Base-by-base conservation (phyloP, 2,113 vertebrate genomes). In the Crotalus horridus region DNA sequence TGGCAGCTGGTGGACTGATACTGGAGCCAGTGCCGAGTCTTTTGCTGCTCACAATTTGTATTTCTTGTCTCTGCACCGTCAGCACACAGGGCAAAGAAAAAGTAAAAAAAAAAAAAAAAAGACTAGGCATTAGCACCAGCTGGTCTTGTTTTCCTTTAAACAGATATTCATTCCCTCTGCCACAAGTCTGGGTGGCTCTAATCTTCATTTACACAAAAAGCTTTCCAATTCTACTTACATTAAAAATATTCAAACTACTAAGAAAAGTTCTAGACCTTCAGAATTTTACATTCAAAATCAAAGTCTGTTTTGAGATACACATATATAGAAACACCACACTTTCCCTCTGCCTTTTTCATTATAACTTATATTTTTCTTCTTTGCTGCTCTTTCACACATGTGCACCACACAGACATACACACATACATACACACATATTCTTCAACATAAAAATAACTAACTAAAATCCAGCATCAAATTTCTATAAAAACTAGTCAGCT, bases 31-130 rank as follows among this genome's bases (percentile, higher is more conserved):
- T 94, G 95, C 90, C 91, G 86, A 93, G 61, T 64, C 95, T 95
- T 96, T 96, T 95, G 93, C 90, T 90, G 95, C 58, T 93, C 95
- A 91, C 94, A 97, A 95, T 96, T 96, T 93, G 95, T 97, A 97
- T 96, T 95, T 96, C 94, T 96, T 94, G 95, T 96, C 96, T 94
- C 0, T 87, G 88, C 26, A 64, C 74, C 94, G 90, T 85, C 91
- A 90, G 85, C 56, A 91, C 93, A 96, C 74, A 95, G 56, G 91
- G 93, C 95, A 96, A 96, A 96, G 93, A 95, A 94, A 95, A 94
- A 43, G 61, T 89, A 92, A 96, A 96, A 94, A 90, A 95, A 94
- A 95, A 94, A 46, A 87, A 93, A 96, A 96, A 95, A 91, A 89
- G 94, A 89, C 93, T 94, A 96, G 92, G 95, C 93, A 92, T 93